phyloP scores from a whole-genome alignment of 1,140 invertebrate species.

The Parasteatoda tepidariorum region DNA sequence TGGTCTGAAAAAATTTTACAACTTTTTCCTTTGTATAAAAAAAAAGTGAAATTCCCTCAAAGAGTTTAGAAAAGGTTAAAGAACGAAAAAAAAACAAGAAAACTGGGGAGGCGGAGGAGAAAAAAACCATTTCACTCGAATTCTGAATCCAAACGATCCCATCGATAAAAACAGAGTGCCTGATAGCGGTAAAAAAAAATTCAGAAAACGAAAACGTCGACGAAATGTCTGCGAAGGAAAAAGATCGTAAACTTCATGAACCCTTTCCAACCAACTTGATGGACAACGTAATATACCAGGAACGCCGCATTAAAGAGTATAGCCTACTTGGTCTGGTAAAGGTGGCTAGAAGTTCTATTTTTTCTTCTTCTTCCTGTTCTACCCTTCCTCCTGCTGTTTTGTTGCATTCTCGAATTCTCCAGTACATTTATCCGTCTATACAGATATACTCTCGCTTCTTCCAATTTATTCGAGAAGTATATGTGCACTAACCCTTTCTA shows the following conservation, averaged over 20 bases:
- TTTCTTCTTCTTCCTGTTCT: background rate
- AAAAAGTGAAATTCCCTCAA: too few relatives aligned
- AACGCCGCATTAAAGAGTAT: background rate
- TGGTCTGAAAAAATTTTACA: too few relatives aligned
- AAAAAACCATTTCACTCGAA: background rate
- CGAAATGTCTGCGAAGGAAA: background rate
- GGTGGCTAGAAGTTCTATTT: background rate
- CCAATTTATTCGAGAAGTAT: constrained; percentile 6
- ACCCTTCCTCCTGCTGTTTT: too few relatives aligned
- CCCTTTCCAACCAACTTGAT: background rate
- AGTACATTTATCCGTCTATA: background rate
- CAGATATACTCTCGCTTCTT: background rate
- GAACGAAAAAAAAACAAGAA: too few relatives aligned
- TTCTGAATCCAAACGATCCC: background rate
- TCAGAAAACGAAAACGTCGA: background rate
- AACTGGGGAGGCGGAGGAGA: too few relatives aligned
- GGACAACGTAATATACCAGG: constrained; percentile 15
- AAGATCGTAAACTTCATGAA: constrained; percentile 8
- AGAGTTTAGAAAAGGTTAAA: too few relatives aligned
- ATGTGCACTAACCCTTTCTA: background rate
- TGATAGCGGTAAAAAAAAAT: background rate
- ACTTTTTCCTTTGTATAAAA: too few relatives aligned
- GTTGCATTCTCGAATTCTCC: background rate
- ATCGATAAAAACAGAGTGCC: constrained; percentile 8
- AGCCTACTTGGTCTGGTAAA: background rate